Evolutionary conservation across 64 coral and sea anemone genomes (phyloP).

Genomic region (Montipora cactus): DNA sequence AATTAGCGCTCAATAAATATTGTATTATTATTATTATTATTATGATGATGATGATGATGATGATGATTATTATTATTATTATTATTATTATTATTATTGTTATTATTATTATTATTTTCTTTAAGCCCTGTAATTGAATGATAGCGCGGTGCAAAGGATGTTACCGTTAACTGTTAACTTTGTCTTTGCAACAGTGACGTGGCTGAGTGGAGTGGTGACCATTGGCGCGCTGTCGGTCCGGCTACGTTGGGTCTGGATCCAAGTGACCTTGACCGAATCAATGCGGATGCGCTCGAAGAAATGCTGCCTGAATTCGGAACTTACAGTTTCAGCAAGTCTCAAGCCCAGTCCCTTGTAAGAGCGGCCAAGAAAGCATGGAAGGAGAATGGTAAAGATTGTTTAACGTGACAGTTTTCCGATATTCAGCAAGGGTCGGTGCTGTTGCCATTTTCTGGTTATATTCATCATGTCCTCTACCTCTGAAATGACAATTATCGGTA

Average conservation of each 20-base stretch:
- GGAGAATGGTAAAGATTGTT: constrained; percentile 46
- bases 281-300: constrained; percentile 81
- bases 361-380: constrained; percentile 87
- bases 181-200: constrained; percentile 68
- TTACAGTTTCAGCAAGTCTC: constrained; percentile 64
- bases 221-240: constrained; percentile 86
- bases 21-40: no score
- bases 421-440: no score
- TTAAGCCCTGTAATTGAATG: background rate
- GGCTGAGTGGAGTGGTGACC: constrained; percentile 83
- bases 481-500: no score
- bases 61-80: no score
- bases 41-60: no score
- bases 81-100: no score
- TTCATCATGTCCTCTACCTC: no score
- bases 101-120: no score
- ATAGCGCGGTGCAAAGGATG: background rate
- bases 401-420: background rate
- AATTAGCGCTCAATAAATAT: no score
- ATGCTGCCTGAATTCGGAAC: constrained; percentile 76
- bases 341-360: constrained; percentile 76
- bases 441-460: background rate
- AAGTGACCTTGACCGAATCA: constrained; percentile 90
- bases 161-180: background rate
- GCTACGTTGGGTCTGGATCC: constrained; percentile 81